Conservation (phyloP, 1,140 invertebrate species). For the Drosophila pseudoobscura region DNA sequence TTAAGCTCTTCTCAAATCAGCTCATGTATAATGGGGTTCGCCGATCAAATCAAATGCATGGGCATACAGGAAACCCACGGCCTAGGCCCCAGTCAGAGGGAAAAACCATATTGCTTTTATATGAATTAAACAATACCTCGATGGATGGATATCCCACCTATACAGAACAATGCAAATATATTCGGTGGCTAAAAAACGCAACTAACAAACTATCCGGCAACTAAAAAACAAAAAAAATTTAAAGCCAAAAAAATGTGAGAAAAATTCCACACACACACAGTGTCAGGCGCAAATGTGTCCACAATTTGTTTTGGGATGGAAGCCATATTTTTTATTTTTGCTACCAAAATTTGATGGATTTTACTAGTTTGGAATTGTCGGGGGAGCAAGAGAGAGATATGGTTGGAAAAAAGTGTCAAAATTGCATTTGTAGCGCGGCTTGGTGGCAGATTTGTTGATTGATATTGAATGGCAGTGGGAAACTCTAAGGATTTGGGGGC, state of each 20-base stretch:
- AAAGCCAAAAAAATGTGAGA: constrained; percentile 13
- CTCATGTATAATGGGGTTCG: constrained; percentile 1
- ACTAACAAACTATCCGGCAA: constrained; percentile 22
- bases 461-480: too few relatives aligned
- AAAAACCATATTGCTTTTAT: constrained; percentile 21
- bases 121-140: constrained; percentile 46
- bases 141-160: constrained; percentile 9
- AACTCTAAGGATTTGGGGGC: too few relatives aligned
- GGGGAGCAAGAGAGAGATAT: background rate
- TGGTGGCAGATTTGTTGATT: background rate
- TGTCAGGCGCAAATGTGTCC: constrained; percentile 32
- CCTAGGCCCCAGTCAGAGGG: constrained; percentile 13
- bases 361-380: too few relatives aligned
- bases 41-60: constrained; percentile 12
- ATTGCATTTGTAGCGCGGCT: background rate
- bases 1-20: constrained; percentile 20
- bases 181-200: constrained; percentile 16
- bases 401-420: constrained; percentile 1
- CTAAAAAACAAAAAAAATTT: constrained; percentile 15
- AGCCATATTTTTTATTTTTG: constrained; percentile 8
- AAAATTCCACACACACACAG: constrained; percentile 6
- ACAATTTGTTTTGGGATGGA: constrained; percentile 17
- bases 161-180: background rate
- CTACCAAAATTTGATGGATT: constrained; percentile 4
- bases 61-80: background rate